Base-by-base conservation (phyloP, 1,140 invertebrate species). In the Paracyclopina nana region DNA sequence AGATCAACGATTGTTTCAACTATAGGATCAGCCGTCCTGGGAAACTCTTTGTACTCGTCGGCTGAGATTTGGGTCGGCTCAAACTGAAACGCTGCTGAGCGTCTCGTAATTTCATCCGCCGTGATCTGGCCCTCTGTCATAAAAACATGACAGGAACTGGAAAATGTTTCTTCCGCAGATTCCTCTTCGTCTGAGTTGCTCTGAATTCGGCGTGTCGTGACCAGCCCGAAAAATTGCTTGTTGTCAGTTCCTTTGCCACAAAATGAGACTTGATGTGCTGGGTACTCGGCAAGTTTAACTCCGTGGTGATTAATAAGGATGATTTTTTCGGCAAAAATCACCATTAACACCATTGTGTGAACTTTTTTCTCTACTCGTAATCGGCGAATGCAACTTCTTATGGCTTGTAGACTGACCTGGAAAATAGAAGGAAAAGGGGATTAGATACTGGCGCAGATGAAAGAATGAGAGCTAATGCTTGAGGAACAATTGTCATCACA, bases 141-240 rank as follows among this genome's bases (percentile, higher is more conserved):
- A 63, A 96, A 96, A 0, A 94, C 84, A 64, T 96, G 88, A 61
- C 88, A 94, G 30, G 86, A 90, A 60, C 83, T 84, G 11, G 83
- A 85, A 1, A 79, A 71, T 53, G 16, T 56, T 54, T 6, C 55
- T 51, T 31, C 56, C 53, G 12, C 55, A 24, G 50, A 60, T 42
- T 56, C 58, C 54, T 50, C 57, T 26, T 54, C 50, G 28, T 58
- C 56, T 48, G 62, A 58, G 54, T 46, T 55, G n/a, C 54, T 57
- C 8, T 53, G 46, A 44, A 56, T 18, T 43, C 20, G 58, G 6
- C 80, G 78, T 56, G 78, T 78, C 0, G 87, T 94, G 0, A 94
- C 78, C 41, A 94, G 71, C 4, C 87, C 87, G 62, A 94, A 94
- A 64, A 86, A 91, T 38, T 83, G 71, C 57, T 83, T 78, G 57